Evolutionary conservation across 1,140 invertebrate species (phyloP), one percentile per base, ranked within the genome.

Genomic region (Pseudomyrmex concolor): DNA sequence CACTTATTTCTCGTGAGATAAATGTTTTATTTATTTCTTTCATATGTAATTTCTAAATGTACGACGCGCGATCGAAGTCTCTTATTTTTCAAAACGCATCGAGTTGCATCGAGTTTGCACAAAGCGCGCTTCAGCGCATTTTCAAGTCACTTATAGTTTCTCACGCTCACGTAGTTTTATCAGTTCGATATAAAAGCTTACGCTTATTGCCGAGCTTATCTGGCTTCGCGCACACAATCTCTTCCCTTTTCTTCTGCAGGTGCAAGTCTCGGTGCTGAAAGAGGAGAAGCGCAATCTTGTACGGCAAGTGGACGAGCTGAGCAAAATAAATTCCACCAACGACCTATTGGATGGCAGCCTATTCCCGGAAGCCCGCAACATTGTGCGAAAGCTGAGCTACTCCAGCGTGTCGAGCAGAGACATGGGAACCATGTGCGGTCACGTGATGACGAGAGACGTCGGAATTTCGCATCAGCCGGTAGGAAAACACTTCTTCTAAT

Each of bases 281-380:
- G 96, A 97, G 86, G 97, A 98, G 92, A 97, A 97, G 84, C 94
- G 96, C 17, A 95, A 95, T 43, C 91, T 98, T 74, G 89, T 95
- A 66, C 92, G 95, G 48, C 95, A 96, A 90, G 92, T 97, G 12
- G 94, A 94, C 43, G 90, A 92, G 64, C 81, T 91, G 34, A 90
- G 85, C 78, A 89, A 89, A 81, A 82, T 68, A 59, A 91, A 80
- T 77, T 67, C 85, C 59, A 87, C 85, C 91, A 93, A 84, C 81
- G 94, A 91, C 88, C 93, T 88, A 72, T 71, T 89, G 68, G 92
- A 93, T 63, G 89, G 93, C 10, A 91, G 93, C 73, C 93, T 92
- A 19, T 94, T 94, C 88, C 92, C 93, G 4, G 92, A 89, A 74
- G 90, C 90, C 72, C 85, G 68, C 17, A 85, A 57, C 15, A 80